Evolutionary conservation across 2,888 invertebrate species (phyloP).

Genomic region (Philereme transversata): DNA sequence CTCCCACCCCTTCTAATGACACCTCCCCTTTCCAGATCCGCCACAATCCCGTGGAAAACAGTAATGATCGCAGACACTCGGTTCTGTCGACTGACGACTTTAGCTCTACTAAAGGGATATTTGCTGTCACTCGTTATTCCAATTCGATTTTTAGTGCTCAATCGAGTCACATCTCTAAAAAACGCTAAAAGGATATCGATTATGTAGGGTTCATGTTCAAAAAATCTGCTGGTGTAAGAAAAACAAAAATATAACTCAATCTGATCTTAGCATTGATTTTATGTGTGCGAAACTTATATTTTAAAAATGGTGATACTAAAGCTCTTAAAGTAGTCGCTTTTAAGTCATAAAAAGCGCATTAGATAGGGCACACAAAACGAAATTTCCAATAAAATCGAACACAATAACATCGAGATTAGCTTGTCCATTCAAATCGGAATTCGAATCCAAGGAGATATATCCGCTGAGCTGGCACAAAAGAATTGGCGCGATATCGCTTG

Average conservation of each 20-base stretch:
- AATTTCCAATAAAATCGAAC: conserved; percentile 55
- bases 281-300: neutral
- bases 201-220: conserved; percentile 21
- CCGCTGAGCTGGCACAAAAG: conserved; percentile 64
- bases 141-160: conserved; percentile 36
- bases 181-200: conserved; percentile 16
- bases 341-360: conserved; percentile 25
- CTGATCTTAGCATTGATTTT: no score
- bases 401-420: conserved; percentile 71
- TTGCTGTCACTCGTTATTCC: conserved; percentile 37
- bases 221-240: neutral
- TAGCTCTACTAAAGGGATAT: conserved; percentile 39
- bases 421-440: conserved; percentile 73
- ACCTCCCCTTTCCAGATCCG: conserved; percentile 31
- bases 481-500: conserved; percentile 75
- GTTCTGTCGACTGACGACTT: conserved; percentile 41
- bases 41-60: conserved; percentile 43
- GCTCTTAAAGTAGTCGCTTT: conserved; percentile 8
- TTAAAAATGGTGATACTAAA: conserved; percentile 19
- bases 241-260: no score
- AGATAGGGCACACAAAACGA: conserved; percentile 41
- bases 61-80: conserved; percentile 44
- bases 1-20: conserved; percentile 38
- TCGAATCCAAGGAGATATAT: conserved; percentile 63
- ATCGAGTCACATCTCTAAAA: conserved; percentile 24